A percentile compares a stretch with the other conserved stretches of the same genome.
Conservation (phyloP, 2,113 vertebrate genomes). For the Myodes glareolus region DNA sequence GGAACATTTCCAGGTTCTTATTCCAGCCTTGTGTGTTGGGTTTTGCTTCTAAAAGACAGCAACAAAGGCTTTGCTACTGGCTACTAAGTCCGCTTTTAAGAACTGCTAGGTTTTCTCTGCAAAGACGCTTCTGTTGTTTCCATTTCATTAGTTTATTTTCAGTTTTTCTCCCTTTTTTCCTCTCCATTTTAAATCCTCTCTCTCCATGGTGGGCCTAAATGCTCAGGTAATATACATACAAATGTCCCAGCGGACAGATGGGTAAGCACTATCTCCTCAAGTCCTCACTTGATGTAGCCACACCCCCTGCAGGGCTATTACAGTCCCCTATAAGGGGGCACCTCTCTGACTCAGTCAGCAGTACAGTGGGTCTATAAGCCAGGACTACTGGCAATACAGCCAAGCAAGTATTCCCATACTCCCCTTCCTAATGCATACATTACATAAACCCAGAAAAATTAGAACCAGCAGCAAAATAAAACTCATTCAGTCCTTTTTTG, state of each 20-base stretch:
- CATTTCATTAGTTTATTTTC: slow-evolving; percentile 46
- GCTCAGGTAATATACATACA: slow-evolving; percentile 58
- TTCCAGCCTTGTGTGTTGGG: neutral
- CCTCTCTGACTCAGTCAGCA: slow-evolving; percentile 1
- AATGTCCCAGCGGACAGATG: slow-evolving; percentile 22
- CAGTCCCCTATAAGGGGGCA: neutral
- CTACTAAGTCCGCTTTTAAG: slow-evolving; percentile 12
- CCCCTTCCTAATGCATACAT: neutral
- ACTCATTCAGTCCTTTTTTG: neutral
- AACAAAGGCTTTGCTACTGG: neutral
- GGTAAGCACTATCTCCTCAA: slow-evolving; percentile 18
- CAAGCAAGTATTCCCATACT: slow-evolving; percentile 12
- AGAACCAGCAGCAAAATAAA: slow-evolving; percentile 2
- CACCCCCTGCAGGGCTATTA: neutral
- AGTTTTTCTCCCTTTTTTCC: neutral
- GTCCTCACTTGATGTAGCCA: neutral
- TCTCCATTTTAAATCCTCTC: slow-evolving; percentile 2
- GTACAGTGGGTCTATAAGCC: slow-evolving; percentile 24
- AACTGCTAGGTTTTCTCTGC: slow-evolving; percentile 19
- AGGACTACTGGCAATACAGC: slow-evolving; percentile 30
- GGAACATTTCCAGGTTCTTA: slow-evolving; percentile 40
- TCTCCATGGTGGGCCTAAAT: neutral
- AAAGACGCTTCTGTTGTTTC: slow-evolving; percentile 13
- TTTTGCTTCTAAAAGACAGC: slow-evolving; percentile 55
- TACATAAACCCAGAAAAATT: slow-evolving; percentile 40